phyloP scores from a whole-genome alignment of 2,888 invertebrate genomes.

The Callimorpha dominula region DNA sequence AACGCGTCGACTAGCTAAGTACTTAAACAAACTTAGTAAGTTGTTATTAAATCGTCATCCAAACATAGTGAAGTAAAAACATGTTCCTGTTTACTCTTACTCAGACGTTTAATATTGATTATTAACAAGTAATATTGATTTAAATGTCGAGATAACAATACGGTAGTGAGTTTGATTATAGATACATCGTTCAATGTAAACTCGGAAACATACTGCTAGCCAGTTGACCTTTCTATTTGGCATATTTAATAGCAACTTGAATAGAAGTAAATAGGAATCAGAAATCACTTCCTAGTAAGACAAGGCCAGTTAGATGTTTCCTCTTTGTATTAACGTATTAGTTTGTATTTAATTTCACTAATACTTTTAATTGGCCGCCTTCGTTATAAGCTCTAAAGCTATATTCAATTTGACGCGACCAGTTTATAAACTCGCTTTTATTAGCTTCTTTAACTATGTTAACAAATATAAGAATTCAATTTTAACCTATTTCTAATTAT shows the following conservation, averaged over 20 bases:
- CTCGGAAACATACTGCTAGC: slow-evolving; percentile 63
- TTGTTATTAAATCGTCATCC: slow-evolving; percentile 29
- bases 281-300: slow-evolving; percentile 62
- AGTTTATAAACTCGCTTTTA: too few species aligned
- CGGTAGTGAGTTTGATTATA: slow-evolving; percentile 30
- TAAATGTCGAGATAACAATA: slow-evolving; percentile 40
- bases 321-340: slow-evolving; percentile 62
- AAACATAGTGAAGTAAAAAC: slow-evolving; percentile 22
- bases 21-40: slow-evolving; percentile 25
- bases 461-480: too few species aligned
- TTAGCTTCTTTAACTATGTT: too few species aligned
- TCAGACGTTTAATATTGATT: slow-evolving; percentile 19
- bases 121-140: slow-evolving; percentile 36
- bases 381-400: not conserved
- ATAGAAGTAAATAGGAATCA: slow-evolving; percentile 58
- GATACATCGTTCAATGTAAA: slow-evolving; percentile 38
- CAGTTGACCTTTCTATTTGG: slow-evolving; percentile 68
- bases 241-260: slow-evolving; percentile 58
- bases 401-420: too few species aligned
- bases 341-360: slow-evolving; percentile 53
- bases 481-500: too few species aligned
- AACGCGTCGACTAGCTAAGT: slow-evolving; percentile 8
- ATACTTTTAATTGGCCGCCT: slow-evolving; percentile 11
- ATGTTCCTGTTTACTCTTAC: slow-evolving; percentile 27
- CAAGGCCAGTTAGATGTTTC: slow-evolving; percentile 64